Conservation (phyloP, 2,888 invertebrate genomes). For the Papilio demoleus region DNA sequence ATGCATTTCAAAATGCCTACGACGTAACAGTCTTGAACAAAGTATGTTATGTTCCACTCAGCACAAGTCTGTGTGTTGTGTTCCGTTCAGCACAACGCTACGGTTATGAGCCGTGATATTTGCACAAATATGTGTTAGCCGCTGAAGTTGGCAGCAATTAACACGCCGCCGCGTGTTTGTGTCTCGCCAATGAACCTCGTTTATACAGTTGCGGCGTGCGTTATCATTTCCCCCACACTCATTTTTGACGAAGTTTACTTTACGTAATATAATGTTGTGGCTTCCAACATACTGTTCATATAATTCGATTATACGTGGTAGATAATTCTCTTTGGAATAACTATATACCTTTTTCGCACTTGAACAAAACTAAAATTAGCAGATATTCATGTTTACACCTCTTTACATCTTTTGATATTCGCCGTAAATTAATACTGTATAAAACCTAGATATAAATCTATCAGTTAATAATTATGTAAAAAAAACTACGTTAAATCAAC, state of each 20-base stretch:
- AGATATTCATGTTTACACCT: neutral
- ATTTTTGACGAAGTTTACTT: conserved; percentile 22
- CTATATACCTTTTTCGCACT: neutral
- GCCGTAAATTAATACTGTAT: neutral
- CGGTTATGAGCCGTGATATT: conserved; percentile 32
- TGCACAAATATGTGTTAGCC: conserved; percentile 33
- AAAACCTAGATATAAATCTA: too few species aligned
- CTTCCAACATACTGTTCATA: neutral
- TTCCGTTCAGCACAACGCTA: conserved; percentile 7
- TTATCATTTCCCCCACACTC: conserved; percentile 28
- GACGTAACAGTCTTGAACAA: neutral
- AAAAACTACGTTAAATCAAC: too few species aligned
- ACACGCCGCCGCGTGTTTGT: conserved; percentile 36
- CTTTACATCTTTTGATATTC: too few species aligned
- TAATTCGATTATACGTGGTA: neutral
- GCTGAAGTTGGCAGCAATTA: conserved; percentile 39
- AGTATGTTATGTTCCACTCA: conserved; percentile 4
- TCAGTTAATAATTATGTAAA: too few species aligned
- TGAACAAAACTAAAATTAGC: neutral
- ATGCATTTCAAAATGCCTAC: neutral
- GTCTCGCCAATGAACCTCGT: conserved; percentile 34
- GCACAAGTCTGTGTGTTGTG: conserved; percentile 9
- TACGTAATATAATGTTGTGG: neutral
- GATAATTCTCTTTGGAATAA: neutral
- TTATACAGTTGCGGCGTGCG: conserved; percentile 25